Evolutionary conservation across 2,888 invertebrate species (phyloP), one percentile per base, ranked within the genome.

Genomic region (Bugulina stolonifera): DNA sequence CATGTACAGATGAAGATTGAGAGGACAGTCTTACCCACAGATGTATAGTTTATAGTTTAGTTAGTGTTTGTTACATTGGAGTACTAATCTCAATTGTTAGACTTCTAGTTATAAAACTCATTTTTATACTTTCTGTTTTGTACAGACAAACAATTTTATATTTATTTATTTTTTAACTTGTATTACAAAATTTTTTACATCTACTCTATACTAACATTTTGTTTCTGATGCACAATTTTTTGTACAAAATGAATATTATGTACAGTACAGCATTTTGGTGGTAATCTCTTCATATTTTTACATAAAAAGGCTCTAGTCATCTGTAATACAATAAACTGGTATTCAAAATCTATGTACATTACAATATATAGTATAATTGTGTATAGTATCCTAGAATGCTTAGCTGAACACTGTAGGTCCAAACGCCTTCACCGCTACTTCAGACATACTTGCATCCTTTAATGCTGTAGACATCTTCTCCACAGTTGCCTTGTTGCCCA

Each of bases 1-100:
- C 74, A 64, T 10, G 64, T 64, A 27, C 10, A 32, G 10, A 64
- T 64, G 64, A 32, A 5, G 29, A 64, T 64, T 29, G 64, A 64
- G 64, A 25, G 64, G 27, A 34, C 64, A 32, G 18, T 18, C 18
- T 32, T 34, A 34, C 32, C 64, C 32, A 64, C 64, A 25, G 64
- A 64, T 32, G 34, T 64, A 32, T 64, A 64, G 64, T 32, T 18
- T n/a, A n/a, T n/a, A n/a, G n/a, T n/a, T n/a, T n/a, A n/a, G n/a
- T n/a, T n/a, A n/a, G n/a, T n/a, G n/a, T 18, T 43, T 5, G 10
- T 43, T 18, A 10, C 43, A 10, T 18, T 43, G 43, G 43, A 43
- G 43, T 43, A 43, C 5, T 18, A 43, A 43, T 43, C 43, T 43
- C 43, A 43, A 5, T 18, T 43, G 18, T n/a, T n/a, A n/a, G n/a